These are phyloP conservation scores for Spea bombifrons DNA, from an alignment of 2,113 vertebrate species.

Conservation along the genomic window DNA sequence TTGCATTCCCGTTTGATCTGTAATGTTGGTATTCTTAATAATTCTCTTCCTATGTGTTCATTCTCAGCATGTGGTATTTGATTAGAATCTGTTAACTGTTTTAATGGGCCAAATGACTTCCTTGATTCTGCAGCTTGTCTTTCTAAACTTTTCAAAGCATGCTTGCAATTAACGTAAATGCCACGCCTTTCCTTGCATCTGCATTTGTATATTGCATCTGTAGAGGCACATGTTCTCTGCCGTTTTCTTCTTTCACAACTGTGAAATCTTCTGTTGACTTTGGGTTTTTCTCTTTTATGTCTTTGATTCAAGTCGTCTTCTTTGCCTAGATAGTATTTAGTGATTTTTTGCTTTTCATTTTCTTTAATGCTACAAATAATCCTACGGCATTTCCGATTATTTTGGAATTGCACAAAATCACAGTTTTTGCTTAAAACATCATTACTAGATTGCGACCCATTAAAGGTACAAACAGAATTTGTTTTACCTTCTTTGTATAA, in stretches of 20 bases:
- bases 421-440: conserved; percentile 42
- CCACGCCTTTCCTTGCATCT: neutral
- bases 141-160: conserved; percentile 9
- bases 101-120: conserved; percentile 31
- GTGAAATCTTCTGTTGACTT: conserved; percentile 57
- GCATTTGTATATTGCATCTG: conserved; percentile 40
- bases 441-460: conserved; percentile 41
- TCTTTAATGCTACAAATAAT: conserved; percentile 55
- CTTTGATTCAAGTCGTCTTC: conserved; percentile 54
- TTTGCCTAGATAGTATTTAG: conserved; percentile 53
- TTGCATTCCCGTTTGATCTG: conserved; percentile 51
- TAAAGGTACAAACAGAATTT: conserved; percentile 24
- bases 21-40: conserved; percentile 4
- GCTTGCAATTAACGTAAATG: neutral
- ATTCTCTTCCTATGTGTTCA: conserved; percentile 29
- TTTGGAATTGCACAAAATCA: conserved; percentile 55
- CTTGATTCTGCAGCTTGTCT: conserved; percentile 4
- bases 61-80: conserved; percentile 34
- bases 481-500: conserved; percentile 40
- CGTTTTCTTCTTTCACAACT: conserved; percentile 62
- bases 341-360: conserved; percentile 54
- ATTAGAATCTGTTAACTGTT: conserved; percentile 32
- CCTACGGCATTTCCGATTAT: conserved; percentile 52
- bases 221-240: conserved; percentile 54
- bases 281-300: conserved; percentile 55